Base-by-base conservation (phyloP, 1,140 invertebrate genomes). In the Aphidius gifuensis region DNA sequence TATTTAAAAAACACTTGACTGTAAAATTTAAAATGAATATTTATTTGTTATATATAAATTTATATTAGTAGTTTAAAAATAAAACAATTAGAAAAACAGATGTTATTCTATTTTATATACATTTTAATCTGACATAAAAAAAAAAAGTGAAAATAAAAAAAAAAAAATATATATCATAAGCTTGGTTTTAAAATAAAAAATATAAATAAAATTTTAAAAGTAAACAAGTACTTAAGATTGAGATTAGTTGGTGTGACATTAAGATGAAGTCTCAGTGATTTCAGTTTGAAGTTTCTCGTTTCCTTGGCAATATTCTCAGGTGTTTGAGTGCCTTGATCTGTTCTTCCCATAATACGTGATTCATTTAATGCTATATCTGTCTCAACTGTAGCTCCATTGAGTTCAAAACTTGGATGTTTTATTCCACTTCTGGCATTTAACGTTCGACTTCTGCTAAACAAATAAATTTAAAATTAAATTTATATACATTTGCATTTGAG, bases 281-380 rank as follows among this genome's bases (percentile, higher is more conserved):
- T 83, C 32, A 89, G 71, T 64, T 84, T 85, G 54, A 84, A 85
- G 66, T 88, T 85, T 48, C 87, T 80, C 6, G 87, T 87, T 69
- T 90, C 88, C 5, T 81, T 81, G 0, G 83, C 82, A 50, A 90
- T 89, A 69, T 85, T 87, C n/a, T 85, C 83, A 0, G 87, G 87
- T 3, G 88, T 90, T 74, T 89, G 87, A 38, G 87, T 88, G 6
- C 83, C 82, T 60, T 87, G 85, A 72, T 88, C 87, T 58, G 73
- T 81, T 64, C 82, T 80, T 47, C 73, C 68, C 64, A 70, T 71
- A 64, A 0, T 71, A 66, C 16, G 1, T 16, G 55, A 69, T 71
- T 40, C 70, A 67, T 49, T 69, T 51, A 65, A 59, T 66, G 68
- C 70, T 68, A 69, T 66, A 69, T 65, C 58, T 71, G 67, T 55